phyloP scores from a whole-genome alignment of 2,888 invertebrate genomes.

The Ichneumon xanthorius region DNA sequence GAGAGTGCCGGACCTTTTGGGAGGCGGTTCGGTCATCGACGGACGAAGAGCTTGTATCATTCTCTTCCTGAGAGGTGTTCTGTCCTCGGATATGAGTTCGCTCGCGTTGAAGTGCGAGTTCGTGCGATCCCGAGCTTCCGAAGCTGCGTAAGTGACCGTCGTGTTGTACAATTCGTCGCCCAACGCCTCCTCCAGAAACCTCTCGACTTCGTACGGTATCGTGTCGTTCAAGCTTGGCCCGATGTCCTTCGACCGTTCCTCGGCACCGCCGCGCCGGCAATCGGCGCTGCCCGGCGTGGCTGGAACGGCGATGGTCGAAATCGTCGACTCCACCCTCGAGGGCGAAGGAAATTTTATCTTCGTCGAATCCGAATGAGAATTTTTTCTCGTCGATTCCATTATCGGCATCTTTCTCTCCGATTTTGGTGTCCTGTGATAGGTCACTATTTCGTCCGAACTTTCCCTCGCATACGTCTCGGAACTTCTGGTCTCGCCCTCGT shows the following conservation, averaged over 20 bases:
- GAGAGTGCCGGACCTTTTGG: slow-evolving; percentile 62
- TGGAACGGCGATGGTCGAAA: slow-evolving; percentile 67
- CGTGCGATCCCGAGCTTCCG: slow-evolving; percentile 55
- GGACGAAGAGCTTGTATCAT: slow-evolving; percentile 34
- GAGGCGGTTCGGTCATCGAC: slow-evolving; percentile 56
- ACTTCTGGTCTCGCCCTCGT: neutral
- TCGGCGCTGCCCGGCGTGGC: slow-evolving; percentile 49
- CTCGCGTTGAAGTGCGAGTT: slow-evolving; percentile 66
- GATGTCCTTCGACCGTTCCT: neutral
- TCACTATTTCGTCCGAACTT: slow-evolving; percentile 29
- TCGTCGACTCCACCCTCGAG: slow-evolving; percentile 61
- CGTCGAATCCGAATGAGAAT: slow-evolving; percentile 58
- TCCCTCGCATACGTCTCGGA: slow-evolving; percentile 18
- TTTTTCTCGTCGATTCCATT: slow-evolving; percentile 75
- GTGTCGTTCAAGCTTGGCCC: slow-evolving; percentile 30
- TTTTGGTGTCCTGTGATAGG: slow-evolving; percentile 59
- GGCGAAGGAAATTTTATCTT: slow-evolving; percentile 59
- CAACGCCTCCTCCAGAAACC: slow-evolving; percentile 74
- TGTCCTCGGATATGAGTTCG: slow-evolving; percentile 71
- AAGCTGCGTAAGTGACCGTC: slow-evolving; percentile 63
- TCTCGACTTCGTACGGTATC: slow-evolving; percentile 70
- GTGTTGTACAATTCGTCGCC: slow-evolving; percentile 74
- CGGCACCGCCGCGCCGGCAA: neutral
- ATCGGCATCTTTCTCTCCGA: slow-evolving; percentile 64
- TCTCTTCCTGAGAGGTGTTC: slow-evolving; percentile 59